Conservation (phyloP, 1,140 invertebrate genomes). For the Bathynomus jamesi region DNA sequence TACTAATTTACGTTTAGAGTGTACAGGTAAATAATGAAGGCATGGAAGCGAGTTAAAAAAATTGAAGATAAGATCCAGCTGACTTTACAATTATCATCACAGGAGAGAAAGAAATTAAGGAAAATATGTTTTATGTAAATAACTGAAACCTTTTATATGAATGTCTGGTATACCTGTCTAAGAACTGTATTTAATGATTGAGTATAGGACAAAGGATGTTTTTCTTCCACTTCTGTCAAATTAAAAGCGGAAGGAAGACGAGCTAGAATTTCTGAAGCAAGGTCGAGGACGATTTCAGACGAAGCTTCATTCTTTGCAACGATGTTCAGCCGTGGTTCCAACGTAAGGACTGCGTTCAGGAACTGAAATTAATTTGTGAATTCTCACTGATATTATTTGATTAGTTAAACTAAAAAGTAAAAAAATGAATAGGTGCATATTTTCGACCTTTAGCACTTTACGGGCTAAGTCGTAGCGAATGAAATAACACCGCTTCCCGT, state of each 20-base stretch:
- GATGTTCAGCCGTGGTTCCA: slow-evolving; percentile 55
- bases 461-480: too few species aligned
- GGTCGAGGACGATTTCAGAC: slow-evolving; percentile 56
- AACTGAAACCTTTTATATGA: not conserved
- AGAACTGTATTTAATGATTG: slow-evolving; percentile 53
- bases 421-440: not conserved
- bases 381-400: not conserved
- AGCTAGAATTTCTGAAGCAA: slow-evolving; percentile 62
- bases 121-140: not conserved
- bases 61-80: too few species aligned
- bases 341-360: slow-evolving; percentile 62
- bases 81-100: too few species aligned
- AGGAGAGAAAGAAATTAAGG: not conserved
- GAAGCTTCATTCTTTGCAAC: slow-evolving; percentile 54
- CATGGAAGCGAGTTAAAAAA: too few species aligned
- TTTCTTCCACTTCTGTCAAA: slow-evolving; percentile 52
- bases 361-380: slow-evolving; percentile 49
- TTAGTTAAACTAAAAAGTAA: not conserved
- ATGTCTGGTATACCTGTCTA: too few species aligned
- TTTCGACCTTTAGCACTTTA: not conserved
- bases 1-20: too few species aligned
- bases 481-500: too few species aligned
- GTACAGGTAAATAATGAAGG: too few species aligned
- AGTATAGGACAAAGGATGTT: slow-evolving; percentile 51
- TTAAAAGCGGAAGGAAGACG: slow-evolving; percentile 63